Conservation (phyloP, 2,888 invertebrate genomes). For the Cryptocheilus praepositus region DNA sequence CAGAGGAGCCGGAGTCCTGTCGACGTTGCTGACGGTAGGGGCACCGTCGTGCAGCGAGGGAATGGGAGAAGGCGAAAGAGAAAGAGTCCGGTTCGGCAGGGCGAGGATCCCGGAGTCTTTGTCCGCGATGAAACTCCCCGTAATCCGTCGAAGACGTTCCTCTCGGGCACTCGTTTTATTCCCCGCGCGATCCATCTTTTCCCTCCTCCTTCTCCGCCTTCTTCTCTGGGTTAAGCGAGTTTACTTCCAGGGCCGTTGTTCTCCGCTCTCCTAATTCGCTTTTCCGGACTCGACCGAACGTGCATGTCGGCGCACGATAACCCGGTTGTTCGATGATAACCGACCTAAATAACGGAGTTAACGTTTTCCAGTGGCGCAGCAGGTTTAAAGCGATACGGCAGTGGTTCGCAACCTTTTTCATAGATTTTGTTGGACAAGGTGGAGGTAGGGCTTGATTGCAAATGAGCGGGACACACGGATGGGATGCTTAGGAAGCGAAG, state of each 20-base stretch:
- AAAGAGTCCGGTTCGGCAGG: neutral
- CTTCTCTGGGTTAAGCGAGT: conserved; percentile 37
- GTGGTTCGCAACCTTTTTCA: too few species aligned
- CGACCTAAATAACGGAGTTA: too few species aligned
- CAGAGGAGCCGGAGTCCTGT: conserved; percentile 25
- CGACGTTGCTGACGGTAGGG: conserved; percentile 41
- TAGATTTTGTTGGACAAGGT: too few species aligned
- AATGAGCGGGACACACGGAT: too few species aligned
- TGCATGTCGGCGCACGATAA: too few species aligned
- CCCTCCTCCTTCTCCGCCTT: too few species aligned
- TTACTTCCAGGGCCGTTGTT: conserved; percentile 2
- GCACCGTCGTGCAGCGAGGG: neutral
- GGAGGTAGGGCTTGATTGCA: too few species aligned
- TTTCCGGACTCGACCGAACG: too few species aligned
- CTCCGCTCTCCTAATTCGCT: neutral
- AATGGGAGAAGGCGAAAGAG: neutral
- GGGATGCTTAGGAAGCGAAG: too few species aligned
- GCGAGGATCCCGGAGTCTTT: conserved; percentile 43
- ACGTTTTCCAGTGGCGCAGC: too few species aligned
- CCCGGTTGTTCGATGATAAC: too few species aligned
- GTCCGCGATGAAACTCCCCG: conserved; percentile 53
- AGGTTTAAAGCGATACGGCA: too few species aligned
- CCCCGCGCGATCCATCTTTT: conserved; percentile 18
- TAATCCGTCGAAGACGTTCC: conserved; percentile 39
- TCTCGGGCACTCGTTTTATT: conserved; percentile 24